phyloP scores from a whole-genome alignment of 2,888 invertebrate species.

The Ectobius pallidus region DNA sequence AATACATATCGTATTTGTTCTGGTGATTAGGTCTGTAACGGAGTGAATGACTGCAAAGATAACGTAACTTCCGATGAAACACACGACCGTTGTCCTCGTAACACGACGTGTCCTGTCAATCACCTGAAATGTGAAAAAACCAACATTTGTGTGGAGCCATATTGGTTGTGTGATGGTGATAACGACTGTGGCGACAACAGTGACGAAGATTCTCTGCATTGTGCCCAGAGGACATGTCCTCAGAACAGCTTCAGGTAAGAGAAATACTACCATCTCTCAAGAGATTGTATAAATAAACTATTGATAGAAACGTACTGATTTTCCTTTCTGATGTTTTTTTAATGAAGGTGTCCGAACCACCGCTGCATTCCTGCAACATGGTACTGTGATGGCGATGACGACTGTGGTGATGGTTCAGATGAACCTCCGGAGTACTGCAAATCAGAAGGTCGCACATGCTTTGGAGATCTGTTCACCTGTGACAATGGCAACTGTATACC shows the following conservation, averaged over 20 bases:
- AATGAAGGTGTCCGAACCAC: slow-evolving; percentile 81
- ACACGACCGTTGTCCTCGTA: slow-evolving; percentile 83
- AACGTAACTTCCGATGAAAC: slow-evolving; percentile 91
- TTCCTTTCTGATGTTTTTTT: no score
- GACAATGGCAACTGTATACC: slow-evolving; percentile 97
- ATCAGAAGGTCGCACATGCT: slow-evolving; percentile 91
- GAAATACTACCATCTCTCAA: background rate
- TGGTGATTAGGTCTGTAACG: slow-evolving; percentile 74
- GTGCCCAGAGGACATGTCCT: slow-evolving; percentile 87
- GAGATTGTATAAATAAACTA: no score
- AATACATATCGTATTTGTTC: no score
- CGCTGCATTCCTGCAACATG: slow-evolving; percentile 94
- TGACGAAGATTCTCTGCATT: slow-evolving; percentile 89
- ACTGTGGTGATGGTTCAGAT: slow-evolving; percentile 88
- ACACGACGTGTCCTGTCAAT: slow-evolving; percentile 87
- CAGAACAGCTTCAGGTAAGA: slow-evolving; percentile 78
- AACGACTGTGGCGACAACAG: slow-evolving; percentile 96
- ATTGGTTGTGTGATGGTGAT: slow-evolving; percentile 97
- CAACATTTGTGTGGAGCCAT: slow-evolving; percentile 96
- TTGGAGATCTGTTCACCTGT: slow-evolving; percentile 94
- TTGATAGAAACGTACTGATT: no score
- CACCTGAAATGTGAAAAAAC: slow-evolving; percentile 93
- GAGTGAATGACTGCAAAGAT: slow-evolving; percentile 93
- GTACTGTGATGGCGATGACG: slow-evolving; percentile 97
- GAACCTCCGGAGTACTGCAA: slow-evolving; percentile 94